Conservation (phyloP, 2,888 invertebrate species). For the Dusona sp. region DNA sequence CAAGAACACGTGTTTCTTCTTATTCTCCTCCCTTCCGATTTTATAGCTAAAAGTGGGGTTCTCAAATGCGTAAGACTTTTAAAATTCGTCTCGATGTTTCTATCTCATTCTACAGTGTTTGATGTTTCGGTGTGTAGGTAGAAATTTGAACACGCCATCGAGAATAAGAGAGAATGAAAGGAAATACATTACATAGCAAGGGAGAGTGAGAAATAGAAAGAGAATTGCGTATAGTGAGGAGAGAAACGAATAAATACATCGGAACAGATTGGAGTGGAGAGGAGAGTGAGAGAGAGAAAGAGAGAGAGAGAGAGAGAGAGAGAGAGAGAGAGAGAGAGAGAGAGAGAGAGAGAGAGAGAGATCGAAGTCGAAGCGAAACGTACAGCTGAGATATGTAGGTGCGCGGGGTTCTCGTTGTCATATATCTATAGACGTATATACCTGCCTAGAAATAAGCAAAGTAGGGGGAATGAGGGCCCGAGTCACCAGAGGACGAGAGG, state of each 20-base stretch:
- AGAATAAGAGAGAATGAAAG: conserved; percentile 58
- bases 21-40: conserved; percentile 19
- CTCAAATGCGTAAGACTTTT: conserved; percentile 8
- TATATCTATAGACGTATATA: conserved; percentile 46
- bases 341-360: conserved; percentile 22
- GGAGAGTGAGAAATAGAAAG: neutral
- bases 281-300: conserved; percentile 16
- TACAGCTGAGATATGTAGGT: conserved; percentile 50
- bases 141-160: conserved; percentile 44
- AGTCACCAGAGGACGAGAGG: conserved; percentile 46
- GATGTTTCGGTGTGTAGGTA: conserved; percentile 23
- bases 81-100: conserved; percentile 1
- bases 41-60: conserved; percentile 13
- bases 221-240: neutral
- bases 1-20: conserved; percentile 61
- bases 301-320: conserved; percentile 15
- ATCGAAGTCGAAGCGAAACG: conserved; percentile 39
- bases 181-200: neutral
- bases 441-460: conserved; percentile 64
- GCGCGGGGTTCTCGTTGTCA: conserved; percentile 31
- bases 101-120: neutral
- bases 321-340: conserved; percentile 17
- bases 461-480: conserved; percentile 48
- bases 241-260: conserved; percentile 15
- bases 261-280: neutral